Base-by-base conservation (phyloP, 2,888 invertebrate species). In the Nycteola revayana region DNA sequence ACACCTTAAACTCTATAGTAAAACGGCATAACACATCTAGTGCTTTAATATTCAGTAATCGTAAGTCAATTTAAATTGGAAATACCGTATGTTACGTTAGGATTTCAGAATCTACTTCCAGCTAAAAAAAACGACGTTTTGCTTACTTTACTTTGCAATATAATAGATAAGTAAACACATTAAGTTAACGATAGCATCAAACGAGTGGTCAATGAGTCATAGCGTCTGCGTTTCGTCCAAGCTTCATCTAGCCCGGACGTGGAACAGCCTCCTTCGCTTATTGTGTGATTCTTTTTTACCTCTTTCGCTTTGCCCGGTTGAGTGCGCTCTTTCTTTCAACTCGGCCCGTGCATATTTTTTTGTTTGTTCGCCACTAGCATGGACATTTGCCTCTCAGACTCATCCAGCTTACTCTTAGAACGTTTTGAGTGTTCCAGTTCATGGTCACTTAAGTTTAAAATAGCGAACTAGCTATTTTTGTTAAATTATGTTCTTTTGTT, bases 301-400 rank as follows among this genome's bases (percentile, higher is more conserved):
- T 71, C 71, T 79, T 77, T 68, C 55, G 64, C 73, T 73, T 50
- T 69, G 66, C 59, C 47, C 63, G 71, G 66, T 70, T 69, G 77
- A 82, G 78, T 74, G 75, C 69, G 66, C 71, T 75, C 70, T 76
- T 76, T 74, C 70, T 73, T 74, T 68, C 60, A 62, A 59, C 59
- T 66, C 56, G 60, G 61, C 60, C 61, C 61, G 61, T 60, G 66
- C 60, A 66, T 69, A 39, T 75, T 71, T 76, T 79, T 78, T 78
- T 74, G 69, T 76, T 76, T 69, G 61, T 56, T 68, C 52, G 45
- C 68, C 66, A 71, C 75, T 72, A 71, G 64, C 67, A 57, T 70
- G 70, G 73, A 78, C 72, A 75, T 78, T 81, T 76, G 74, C 73
- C 66, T 74, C 61, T 66, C 66, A 66, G 68, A 64, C 66, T 70